These are phyloP conservation scores for Alectoris magna DNA, from an alignment of 2,797 vertebrate species.

Conservation along the genomic window DNA sequence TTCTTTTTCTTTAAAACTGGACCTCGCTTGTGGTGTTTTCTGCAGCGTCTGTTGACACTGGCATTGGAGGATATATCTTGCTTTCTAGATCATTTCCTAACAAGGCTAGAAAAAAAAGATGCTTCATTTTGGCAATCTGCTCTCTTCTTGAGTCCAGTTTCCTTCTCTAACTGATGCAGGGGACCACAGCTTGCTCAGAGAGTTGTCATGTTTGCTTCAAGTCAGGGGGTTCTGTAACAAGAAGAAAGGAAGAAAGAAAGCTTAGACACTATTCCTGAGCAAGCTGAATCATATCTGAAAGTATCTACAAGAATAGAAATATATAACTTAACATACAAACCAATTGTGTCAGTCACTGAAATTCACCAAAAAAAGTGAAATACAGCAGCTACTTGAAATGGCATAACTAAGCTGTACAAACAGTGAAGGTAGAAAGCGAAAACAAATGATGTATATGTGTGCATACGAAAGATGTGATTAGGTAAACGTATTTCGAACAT, in stretches of 20 bases:
- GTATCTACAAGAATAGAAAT: not conserved
- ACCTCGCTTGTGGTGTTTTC: not conserved
- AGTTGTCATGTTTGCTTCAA: not conserved
- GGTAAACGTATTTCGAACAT: not conserved
- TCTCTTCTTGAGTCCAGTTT: not conserved
- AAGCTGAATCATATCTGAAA: slow-evolving; percentile 1
- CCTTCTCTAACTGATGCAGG: not conserved
- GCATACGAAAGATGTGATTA: not conserved
- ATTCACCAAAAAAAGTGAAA: not conserved
- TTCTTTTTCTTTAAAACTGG: not conserved
- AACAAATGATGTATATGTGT: not conserved
- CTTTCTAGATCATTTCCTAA: not conserved
- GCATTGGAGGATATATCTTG: not conserved
- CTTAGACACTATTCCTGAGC: not conserved
- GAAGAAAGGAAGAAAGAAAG: not conserved
- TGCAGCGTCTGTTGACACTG: not conserved
- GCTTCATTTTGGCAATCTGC: not conserved
- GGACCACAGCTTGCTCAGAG: not conserved
- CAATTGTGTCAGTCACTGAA: not conserved
- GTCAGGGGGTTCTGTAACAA: not conserved
- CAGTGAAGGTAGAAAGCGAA: not conserved
- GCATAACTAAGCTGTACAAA: not conserved
- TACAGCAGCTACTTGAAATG: not conserved
- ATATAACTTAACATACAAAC: not conserved
- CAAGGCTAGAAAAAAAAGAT: not conserved